Base-by-base conservation (phyloP, 2,797 vertebrate species). In the Helostoma temminkii region DNA sequence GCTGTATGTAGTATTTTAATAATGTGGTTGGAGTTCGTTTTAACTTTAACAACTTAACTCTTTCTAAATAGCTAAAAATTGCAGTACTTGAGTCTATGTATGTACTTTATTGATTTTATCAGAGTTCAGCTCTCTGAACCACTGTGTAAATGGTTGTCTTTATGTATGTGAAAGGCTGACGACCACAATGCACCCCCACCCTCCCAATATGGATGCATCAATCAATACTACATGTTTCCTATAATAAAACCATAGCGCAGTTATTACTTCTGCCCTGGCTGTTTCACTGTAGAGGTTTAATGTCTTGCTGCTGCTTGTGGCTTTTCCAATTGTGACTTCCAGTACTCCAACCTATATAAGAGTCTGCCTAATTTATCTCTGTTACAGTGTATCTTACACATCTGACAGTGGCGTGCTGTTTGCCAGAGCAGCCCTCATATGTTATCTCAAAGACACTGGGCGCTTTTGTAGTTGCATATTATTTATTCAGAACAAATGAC, bases 401-500 rank as follows among this genome's bases (percentile, higher is more conserved):
- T 48, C 36, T 55, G 58, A 65, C 55, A 30, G 28, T 53, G 36
- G 34, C 45, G 18, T 14, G 15, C 19, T 52, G 43, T 52, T 32
- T 62, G 43, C 22, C 24, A 28, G 15, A 66, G 18, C 39, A 56
- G 34, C 14, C 5, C 22, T 66, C 42, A 18, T 42, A 53, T 55
- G 41, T 70, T 56, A 63, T 45, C 57, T 73, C 30, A 46, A 39
- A 59, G n/a, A 54, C 49, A 66, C 1, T 30, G 9, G n/a, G 30
- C 30, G 18, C 22, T 39, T 39, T 45, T 0, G 1, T 15, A 15
- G 14, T 43, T 41, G 3, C 4, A 18, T 52, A 47, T 76, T 46
- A 55, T 64, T 52, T 54, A 68, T 68, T 71, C 58, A 48, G 47
- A 36, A 46, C 3, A 61, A 52, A 42, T 46, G n/a, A 18, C 48